These are phyloP conservation scores for Pteromalus puparum DNA, from an alignment of 1,140 invertebrate species.

Conservation along the genomic window DNA sequence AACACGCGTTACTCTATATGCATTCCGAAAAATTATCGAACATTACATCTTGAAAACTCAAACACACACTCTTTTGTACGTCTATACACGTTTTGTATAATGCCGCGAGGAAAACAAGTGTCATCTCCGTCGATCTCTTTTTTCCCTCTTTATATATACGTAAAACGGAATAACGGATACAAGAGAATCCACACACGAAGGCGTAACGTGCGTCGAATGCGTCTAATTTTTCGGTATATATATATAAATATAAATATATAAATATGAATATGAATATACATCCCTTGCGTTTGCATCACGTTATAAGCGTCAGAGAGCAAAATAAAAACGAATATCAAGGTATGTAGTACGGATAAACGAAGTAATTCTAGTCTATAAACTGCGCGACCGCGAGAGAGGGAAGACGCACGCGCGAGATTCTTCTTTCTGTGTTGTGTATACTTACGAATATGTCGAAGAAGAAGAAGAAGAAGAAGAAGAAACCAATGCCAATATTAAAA, in stretches of 20 bases:
- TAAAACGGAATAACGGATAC: constrained; percentile 10
- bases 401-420: background rate
- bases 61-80: constrained; percentile 35
- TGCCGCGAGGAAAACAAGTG: background rate
- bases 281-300: constrained; percentile 21
- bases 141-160: constrained; percentile 10
- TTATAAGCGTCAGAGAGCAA: constrained; percentile 1
- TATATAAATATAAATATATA: constrained; percentile 11
- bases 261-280: background rate
- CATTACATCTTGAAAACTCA: background rate
- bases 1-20: background rate
- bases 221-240: constrained; percentile 23
- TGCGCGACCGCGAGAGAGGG: background rate
- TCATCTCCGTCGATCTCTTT: constrained; percentile 24
- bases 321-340: constrained; percentile 29
- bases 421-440: background rate
- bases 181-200: background rate
- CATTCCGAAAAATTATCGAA: too few relatives aligned
- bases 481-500: constrained; percentile 30
- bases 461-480: constrained; percentile 1
- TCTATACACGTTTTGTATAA: constrained; percentile 23
- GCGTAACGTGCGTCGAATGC: background rate
- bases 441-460: background rate
- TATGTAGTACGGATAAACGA: constrained; percentile 23
- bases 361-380: constrained; percentile 24